These are phyloP conservation scores for Oncorhynchus masou DNA, from an alignment of 2,113 vertebrate genomes.

Conservation along the genomic window DNA sequence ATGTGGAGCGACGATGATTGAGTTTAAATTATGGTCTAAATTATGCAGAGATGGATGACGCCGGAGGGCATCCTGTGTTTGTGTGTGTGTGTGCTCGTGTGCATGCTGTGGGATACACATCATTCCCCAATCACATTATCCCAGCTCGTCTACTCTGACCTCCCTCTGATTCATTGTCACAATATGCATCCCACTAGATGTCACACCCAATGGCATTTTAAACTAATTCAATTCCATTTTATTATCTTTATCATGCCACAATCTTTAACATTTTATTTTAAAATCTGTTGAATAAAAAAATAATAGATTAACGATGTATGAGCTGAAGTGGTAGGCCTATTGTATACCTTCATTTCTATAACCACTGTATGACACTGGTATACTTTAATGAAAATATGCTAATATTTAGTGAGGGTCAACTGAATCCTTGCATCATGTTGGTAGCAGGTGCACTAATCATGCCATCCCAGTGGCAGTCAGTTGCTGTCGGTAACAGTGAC, in stretches of 20 bases:
- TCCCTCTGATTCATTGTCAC: background rate
- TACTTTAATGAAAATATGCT: conserved; percentile 7
- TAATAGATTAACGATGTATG: background rate
- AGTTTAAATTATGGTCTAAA: background rate
- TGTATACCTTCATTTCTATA: conserved; percentile 1
- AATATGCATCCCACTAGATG: background rate
- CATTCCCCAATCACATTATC: background rate
- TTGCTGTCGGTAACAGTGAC: conserved; percentile 37
- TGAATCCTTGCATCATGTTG: conserved; percentile 28
- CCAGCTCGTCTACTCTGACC: background rate
- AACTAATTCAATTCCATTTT: background rate
- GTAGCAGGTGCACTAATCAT: conserved; percentile 33
- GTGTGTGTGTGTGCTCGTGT: too few relatives aligned
- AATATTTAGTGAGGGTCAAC: conserved; percentile 14
- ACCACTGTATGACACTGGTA: conserved; percentile 17
- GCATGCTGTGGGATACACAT: background rate
- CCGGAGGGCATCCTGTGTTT: background rate
- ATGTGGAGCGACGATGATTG: background rate
- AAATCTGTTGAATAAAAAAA: background rate
- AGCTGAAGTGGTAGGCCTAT: background rate
- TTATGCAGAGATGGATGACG: background rate
- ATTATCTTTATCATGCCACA: background rate
- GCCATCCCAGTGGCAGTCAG: conserved; percentile 22
- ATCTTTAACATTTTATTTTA: background rate
- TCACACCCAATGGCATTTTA: background rate